Base-by-base conservation (phyloP, 2,797 vertebrate species). In the Novumbra hubbsi region DNA sequence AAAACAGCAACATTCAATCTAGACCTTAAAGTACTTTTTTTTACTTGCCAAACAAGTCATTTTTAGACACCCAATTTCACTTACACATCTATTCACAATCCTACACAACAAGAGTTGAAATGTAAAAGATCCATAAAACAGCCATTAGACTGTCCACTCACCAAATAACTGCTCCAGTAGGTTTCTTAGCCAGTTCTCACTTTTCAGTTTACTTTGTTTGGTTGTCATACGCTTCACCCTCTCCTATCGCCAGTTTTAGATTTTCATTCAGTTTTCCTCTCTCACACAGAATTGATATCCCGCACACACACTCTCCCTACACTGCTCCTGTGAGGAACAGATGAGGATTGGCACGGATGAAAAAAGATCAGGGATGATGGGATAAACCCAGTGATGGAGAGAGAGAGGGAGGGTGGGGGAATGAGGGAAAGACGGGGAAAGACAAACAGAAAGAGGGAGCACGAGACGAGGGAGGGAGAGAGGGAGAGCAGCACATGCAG, bases 271-370 rank as follows among this genome's bases (percentile, higher is more conserved):
- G 85, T 87, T 85, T 81, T 86, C 76, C 73, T 85, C 21, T 81
- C 75, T 73, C 72, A 73, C 76, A 83, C 84, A 78, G 63, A 52
- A 64, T 34, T 32, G 64, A 76, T 83, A 77, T 82, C 83, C 82
- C 85, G 79, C 82, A 73, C 81, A 80, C 81, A 81, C 38, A 69
- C 80, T 66, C 84, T 82, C 80, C 70, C 84, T 83, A 85, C 80
- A 65, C 83, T 82, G 68, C 83, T 87, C 84, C 92, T 88, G 76
- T 88, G 91, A 89, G 81, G 85, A 91, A 92, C 90, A 91, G 92
- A 93, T 92, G 90, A 94, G 92, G 91, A 93, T 93, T 93, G 89
- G 82, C 92, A 90, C 90, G 78, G 91, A 94, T 93, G 92, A 93
- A 92, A 89, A 80, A 89, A 93, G 93, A 93, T 94, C 92, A 94